A percentile compares a stretch with the other conserved stretches of the same genome.
These are phyloP conservation scores for Tragulus kanchil DNA, from an alignment of 2,113 vertebrate genomes.

Conservation along the genomic window DNA sequence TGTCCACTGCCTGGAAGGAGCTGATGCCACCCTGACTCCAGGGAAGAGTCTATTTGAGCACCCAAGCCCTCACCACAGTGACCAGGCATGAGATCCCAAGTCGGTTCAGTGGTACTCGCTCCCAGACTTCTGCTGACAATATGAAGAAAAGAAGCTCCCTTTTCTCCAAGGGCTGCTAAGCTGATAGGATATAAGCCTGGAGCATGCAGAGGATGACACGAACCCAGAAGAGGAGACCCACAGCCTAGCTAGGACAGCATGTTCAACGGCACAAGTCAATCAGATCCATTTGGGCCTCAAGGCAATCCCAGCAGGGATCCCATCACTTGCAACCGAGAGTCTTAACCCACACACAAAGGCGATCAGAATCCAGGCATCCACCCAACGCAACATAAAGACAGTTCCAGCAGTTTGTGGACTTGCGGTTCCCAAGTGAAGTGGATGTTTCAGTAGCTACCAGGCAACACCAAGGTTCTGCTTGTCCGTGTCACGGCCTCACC, in stretches of 20 bases:
- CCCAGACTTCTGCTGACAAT: neutral
- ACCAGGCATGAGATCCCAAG: neutral
- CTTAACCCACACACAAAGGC: neutral
- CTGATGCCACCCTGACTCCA: neutral
- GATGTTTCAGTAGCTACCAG: neutral
- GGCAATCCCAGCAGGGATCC: neutral
- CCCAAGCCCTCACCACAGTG: neutral
- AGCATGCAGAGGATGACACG: neutral
- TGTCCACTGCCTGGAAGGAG: neutral
- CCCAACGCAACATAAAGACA: neutral
- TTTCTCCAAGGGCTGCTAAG: neutral
- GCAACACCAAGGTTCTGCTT: neutral
- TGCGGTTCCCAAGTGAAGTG: neutral
- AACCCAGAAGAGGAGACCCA: neutral
- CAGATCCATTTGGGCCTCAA: neutral
- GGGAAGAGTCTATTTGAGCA: neutral
- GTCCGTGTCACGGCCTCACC: neutral
- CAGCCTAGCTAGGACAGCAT: neutral
- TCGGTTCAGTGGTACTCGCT: neutral
- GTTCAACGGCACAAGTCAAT: neutral
- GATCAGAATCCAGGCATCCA: neutral
- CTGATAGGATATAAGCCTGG: neutral
- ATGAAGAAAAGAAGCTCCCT: neutral
- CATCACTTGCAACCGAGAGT: constrained; percentile 8
- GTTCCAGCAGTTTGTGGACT: neutral